phyloP scores from a whole-genome alignment of 1,140 invertebrate genomes.

The Muscidifurax raptorellus region DNA sequence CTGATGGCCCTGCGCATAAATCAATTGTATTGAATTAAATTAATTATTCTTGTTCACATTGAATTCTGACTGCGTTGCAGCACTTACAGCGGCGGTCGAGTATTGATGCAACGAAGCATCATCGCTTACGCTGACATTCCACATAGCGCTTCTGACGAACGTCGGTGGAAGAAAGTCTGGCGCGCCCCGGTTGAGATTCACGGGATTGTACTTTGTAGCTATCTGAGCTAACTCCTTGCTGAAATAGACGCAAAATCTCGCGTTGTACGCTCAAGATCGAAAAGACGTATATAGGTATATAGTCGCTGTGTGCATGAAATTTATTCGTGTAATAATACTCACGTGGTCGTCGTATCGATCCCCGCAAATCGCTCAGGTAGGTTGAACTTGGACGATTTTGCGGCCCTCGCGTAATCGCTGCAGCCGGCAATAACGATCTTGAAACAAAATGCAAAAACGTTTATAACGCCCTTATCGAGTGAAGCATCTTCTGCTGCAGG shows the following conservation, averaged over 20 bases:
- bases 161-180: not conserved
- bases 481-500: not conserved
- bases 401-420: not conserved
- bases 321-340: not conserved
- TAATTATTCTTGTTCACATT: no score
- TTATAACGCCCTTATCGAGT: not conserved
- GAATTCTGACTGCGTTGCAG: not conserved
- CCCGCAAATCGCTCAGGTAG: not conserved
- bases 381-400: constrained; percentile 29
- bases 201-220: not conserved
- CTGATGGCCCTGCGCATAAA: constrained; percentile 10
- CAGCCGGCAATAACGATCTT: no score
- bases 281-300: no score
- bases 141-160: not conserved
- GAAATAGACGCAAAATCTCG: no score
- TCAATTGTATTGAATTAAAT: not conserved
- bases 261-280: no score
- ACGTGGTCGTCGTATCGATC: not conserved
- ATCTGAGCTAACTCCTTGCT: not conserved
- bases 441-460: not conserved
- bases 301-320: not conserved
- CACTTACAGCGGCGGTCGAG: not conserved
- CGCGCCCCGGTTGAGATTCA: not conserved
- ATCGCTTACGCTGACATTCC: not conserved
- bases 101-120: not conserved